Base-by-base conservation (phyloP, 2,797 vertebrate species). In the Arremon aurantiirostris region DNA sequence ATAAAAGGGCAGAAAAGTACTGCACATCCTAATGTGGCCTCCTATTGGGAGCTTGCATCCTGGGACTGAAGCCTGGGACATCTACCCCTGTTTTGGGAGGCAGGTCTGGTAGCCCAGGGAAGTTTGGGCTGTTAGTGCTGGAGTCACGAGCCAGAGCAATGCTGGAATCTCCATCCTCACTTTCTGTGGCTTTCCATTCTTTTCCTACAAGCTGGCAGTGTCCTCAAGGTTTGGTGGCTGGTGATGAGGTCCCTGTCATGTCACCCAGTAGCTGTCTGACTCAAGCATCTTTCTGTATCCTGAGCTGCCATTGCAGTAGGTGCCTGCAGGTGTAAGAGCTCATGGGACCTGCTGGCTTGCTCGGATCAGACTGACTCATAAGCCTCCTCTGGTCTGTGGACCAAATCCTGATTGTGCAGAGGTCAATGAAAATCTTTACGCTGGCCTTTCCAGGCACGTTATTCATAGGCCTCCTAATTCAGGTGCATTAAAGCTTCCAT, bases 401-500 rank as follows among this genome's bases (percentile, higher is more conserved):
- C 47, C 66, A 95, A 94, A 94, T 93, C 82, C 87, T 79, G 85
- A 49, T 82, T 63, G 49, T 64, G 70, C 82, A 96, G 80, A 86
- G 89, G 87, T 96, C 92, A 94, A 94, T 96, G 95, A 90, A 92
- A 83, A 75, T 64, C 94, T 90, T 88, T 79, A 84, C 8, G 0
- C 70, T 84, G 70, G 57, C 70, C 47, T 88, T 86, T 84, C 52
- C 94, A 86, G 91, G 63, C 82, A 7, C 0, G 30, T 75, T 81
- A 76, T 86, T 94, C 91, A 70, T 83, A 86, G 92, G 82, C 82
- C 66, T 94, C 59, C 82, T 95, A 82, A 95, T 92, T 96, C 87
- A 91, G 72, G 79, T 83, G 61, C 92, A 88, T 94, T 96, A 92
- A 94, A 69, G 94, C 86, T 79, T 91, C 77, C 20, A 23, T 57